Percentiles rank a stretch among this genome's conserved stretches.
Evolutionary conservation across 2,888 invertebrate genomes (phyloP).

Genomic region (Patella ulyssiponensis): DNA sequence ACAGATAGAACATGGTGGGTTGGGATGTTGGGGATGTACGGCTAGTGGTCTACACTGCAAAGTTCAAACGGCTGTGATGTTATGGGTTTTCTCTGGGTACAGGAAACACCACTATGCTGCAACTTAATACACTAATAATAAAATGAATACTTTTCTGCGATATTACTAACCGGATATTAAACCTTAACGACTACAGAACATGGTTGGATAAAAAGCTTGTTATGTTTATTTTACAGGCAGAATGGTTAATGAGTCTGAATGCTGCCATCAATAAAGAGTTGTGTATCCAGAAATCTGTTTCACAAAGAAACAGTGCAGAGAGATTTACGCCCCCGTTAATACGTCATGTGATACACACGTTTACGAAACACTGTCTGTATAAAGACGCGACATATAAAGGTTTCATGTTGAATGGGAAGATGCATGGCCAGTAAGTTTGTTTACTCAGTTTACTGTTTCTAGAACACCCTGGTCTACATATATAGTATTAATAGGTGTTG

Average conservation of each 20-base stretch:
- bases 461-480: neutral
- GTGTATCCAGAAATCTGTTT: constrained; percentile 70
- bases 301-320: constrained; percentile 63
- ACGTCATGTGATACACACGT: constrained; percentile 82
- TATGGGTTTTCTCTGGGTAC: too few species aligned
- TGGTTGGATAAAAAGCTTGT: neutral
- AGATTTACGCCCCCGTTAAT: constrained; percentile 80
- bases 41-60: too few species aligned
- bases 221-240: constrained; percentile 30
- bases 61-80: too few species aligned
- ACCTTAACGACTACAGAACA: too few species aligned
- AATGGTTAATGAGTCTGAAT: constrained; percentile 80
- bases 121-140: too few species aligned
- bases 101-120: too few species aligned
- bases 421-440: constrained; percentile 80
- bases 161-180: too few species aligned
- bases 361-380: constrained; percentile 81
- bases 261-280: constrained; percentile 81
- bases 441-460: neutral
- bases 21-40: too few species aligned
- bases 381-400: constrained; percentile 86
- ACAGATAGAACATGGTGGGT: too few species aligned
- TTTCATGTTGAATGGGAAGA: constrained; percentile 85
- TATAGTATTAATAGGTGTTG: too few species aligned
- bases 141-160: too few species aligned